These are phyloP conservation scores for Rhinella marina DNA, from an alignment of 2,797 vertebrate genomes.

Conservation along the genomic window DNA sequence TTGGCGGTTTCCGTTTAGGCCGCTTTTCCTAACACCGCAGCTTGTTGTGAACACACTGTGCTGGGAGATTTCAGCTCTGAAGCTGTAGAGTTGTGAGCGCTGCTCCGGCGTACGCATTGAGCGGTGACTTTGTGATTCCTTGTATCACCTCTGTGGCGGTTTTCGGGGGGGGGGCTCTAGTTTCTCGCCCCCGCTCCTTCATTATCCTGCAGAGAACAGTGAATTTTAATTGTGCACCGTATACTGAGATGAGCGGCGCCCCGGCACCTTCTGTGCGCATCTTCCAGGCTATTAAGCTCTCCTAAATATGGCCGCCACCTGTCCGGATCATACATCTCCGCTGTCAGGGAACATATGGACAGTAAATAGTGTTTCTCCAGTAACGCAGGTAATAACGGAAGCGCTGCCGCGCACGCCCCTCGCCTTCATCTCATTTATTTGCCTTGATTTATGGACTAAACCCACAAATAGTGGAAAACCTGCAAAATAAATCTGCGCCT, in stretches of 20 bases:
- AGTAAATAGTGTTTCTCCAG: slow-evolving; percentile 50
- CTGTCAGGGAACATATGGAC: slow-evolving; percentile 53
- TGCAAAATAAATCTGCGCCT: slow-evolving; percentile 1
- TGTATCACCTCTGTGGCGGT: background rate
- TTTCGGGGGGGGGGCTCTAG: background rate
- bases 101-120: background rate
- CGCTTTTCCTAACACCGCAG: too few relatives aligned
- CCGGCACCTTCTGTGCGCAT: background rate
- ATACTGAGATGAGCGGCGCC: background rate
- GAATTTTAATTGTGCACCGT: slow-evolving; percentile 44
- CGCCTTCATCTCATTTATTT: slow-evolving; percentile 64
- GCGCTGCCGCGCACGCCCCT: slow-evolving; percentile 65
- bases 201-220: slow-evolving; percentile 27
- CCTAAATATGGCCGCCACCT: slow-evolving; percentile 20
- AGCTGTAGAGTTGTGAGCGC: background rate
- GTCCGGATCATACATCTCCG: background rate
- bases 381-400: slow-evolving; percentile 62
- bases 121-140: too few relatives aligned
- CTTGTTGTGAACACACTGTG: too few relatives aligned
- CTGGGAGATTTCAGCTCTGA: background rate
- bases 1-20: too few relatives aligned
- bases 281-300: slow-evolving; percentile 56
- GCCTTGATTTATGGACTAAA: slow-evolving; percentile 50
- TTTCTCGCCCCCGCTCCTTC: background rate
- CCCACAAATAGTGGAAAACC: slow-evolving; percentile 3